These are phyloP conservation scores for Oconnorella tubifera DNA, from an alignment of 2,888 invertebrate genomes.

Conservation along the genomic window DNA sequence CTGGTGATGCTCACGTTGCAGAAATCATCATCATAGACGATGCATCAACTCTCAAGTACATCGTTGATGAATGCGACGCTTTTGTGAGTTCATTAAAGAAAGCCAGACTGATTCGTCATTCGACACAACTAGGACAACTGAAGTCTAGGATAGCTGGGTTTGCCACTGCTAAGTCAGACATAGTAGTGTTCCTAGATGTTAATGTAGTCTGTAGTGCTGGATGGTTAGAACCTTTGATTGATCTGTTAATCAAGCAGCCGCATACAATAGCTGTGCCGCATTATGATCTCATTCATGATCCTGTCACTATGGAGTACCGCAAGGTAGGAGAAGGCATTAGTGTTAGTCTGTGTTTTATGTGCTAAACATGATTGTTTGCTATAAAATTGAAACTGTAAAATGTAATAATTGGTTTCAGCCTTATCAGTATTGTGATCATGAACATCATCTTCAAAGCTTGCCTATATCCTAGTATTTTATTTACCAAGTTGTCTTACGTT, in stretches of 20 bases:
- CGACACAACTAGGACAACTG: constrained; percentile 16
- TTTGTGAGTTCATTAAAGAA: constrained; percentile 23
- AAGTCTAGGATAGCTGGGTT: constrained; percentile 25
- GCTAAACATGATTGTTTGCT: no score
- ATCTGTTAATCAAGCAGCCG: constrained; percentile 23
- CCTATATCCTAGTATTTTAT: no score
- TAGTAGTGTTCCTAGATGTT: constrained; percentile 34
- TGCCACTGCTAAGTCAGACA: constrained; percentile 21
- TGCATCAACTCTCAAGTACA: constrained; percentile 33
- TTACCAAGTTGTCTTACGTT: no score
- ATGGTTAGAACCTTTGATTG: constrained; percentile 35
- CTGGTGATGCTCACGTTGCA: constrained; percentile 21
- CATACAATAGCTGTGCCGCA: constrained; percentile 34
- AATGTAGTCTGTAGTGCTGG: constrained; percentile 31
- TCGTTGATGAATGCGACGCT: constrained; percentile 21
- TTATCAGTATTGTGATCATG: no score
- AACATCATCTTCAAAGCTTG: no score
- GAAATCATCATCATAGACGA: constrained; percentile 38
- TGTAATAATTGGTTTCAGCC: no score
- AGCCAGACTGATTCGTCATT: constrained; percentile 24
- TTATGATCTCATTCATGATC: constrained; percentile 30
- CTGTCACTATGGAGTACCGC: constrained; percentile 30
- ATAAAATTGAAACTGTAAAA: no score
- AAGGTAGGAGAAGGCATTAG: no score
- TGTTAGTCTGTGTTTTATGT: no score